Evolutionary conservation across 64 coral and sea anemone genomes (phyloP), one percentile per base, ranked within the genome.

Genomic region (Hydrozoanthus tunicans): DNA sequence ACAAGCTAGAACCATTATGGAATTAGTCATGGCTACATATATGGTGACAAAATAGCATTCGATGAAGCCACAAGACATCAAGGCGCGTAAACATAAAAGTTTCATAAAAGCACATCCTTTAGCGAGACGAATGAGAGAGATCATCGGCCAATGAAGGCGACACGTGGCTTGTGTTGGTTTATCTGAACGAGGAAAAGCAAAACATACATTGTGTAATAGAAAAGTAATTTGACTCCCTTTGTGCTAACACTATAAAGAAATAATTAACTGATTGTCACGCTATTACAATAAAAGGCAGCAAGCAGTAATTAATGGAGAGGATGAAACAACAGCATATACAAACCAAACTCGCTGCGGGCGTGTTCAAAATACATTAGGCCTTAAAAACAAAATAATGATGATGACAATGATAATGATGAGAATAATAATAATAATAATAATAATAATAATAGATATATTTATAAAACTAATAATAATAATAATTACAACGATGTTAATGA

Each of bases 121-220:
- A 8, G 69, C 25, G 58, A 73, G 84, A 8, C 32, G 32, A 43
- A 43, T 60, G 20, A 43, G 43, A 56, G 59, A 4, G 17, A 17
- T 59, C 20, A 20, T 24, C n/a, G 56, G 56, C 53, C 23, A 26
- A 11, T 58, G 56, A 25, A 7, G 8, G 3, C 43, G 23, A 72
- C 84, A 88, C 84, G 84, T 61, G 84, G 6, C 13, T 7, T 9
- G 15, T 88, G 84, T 88, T 88, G 73, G 74, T 75, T 59, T 88
- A 74, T 88, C 68, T 59, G 25, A 13, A 83, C 65, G 17, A 6
- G 27, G 73, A 53, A 26, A 77, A 9, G 6, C 61, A 83, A 59
- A 88, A 88, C 69, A 88, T 62, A 51, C 61, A 60, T 9, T 11
- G 20, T 74, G 26, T 24, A 61, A 72, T 85, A 70, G 24, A 69